Evolutionary conservation across 1,140 invertebrate species (phyloP).

Genomic region (Papilio dardanus): DNA sequence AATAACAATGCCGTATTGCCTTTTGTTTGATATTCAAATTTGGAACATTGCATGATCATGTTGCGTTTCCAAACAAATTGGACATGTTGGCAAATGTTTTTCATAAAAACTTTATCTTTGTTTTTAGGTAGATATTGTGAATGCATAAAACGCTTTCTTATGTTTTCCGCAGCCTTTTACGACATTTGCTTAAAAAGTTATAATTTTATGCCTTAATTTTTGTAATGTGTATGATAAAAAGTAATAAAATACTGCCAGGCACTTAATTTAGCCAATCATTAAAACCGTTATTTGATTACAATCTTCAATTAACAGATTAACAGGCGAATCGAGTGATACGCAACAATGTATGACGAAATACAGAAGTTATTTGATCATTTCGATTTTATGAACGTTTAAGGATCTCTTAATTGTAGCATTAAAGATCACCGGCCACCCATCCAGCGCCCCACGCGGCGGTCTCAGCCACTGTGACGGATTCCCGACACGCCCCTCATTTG

Average conservation of each 20-base stretch:
- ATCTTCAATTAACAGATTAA: slow-evolving; percentile 15
- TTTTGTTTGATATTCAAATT: slow-evolving; percentile 52
- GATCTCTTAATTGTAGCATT: slow-evolving; percentile 43
- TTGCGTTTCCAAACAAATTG: slow-evolving; percentile 9
- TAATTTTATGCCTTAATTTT: slow-evolving; percentile 3
- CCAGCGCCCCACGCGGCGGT: slow-evolving; percentile 71
- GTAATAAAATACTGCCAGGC: background rate
- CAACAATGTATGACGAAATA: slow-evolving; percentile 31
- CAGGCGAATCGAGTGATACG: background rate
- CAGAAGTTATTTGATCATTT: slow-evolving; percentile 30
- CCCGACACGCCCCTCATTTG: slow-evolving; percentile 79
- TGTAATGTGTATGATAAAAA: background rate
- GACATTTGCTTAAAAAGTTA: background rate
- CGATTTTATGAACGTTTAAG: slow-evolving; percentile 38
- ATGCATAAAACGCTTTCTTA: background rate
- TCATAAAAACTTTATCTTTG: slow-evolving; percentile 4
- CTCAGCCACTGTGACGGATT: slow-evolving; percentile 80
- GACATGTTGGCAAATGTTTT: background rate
- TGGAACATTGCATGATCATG: slow-evolving; percentile 5
- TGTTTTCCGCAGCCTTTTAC: background rate
- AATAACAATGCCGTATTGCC: slow-evolving; percentile 55
- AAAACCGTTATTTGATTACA: background rate
- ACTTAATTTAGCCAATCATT: background rate
- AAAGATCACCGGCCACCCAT: slow-evolving; percentile 68
- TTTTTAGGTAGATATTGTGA: too few species aligned